These are phyloP conservation scores for Astreopora myriophthalma DNA, from an alignment of 64 coral and sea anemone genomes.

Conservation along the genomic window DNA sequence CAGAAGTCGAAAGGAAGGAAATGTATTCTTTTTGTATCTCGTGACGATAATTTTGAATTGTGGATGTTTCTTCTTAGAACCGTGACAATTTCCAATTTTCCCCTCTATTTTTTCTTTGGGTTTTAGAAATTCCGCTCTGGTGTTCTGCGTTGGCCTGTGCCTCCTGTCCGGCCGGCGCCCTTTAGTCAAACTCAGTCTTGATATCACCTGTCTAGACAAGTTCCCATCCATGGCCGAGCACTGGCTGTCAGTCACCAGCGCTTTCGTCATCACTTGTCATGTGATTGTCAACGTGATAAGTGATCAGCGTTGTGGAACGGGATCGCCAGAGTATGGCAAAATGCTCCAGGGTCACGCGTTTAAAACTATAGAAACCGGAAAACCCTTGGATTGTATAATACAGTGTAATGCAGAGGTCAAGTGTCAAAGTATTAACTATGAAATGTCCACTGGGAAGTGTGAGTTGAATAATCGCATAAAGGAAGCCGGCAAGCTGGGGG, in stretches of 20 bases:
- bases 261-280: not conserved
- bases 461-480: not conserved
- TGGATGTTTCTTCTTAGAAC: too few relatives aligned
- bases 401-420: not conserved
- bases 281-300: not conserved
- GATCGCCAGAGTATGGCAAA: not conserved
- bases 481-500: not conserved
- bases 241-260: not conserved
- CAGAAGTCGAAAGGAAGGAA: too few relatives aligned
- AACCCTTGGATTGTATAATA: not conserved
- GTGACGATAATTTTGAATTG: too few relatives aligned
- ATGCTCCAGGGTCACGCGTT: slow-evolving; percentile 17
- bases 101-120: too few relatives aligned
- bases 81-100: too few relatives aligned
- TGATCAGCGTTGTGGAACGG: not conserved
- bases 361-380: not conserved
- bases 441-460: not conserved
- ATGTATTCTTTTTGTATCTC: too few relatives aligned
- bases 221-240: not conserved
- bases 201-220: not conserved
- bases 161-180: too few relatives aligned
- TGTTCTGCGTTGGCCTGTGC: too few relatives aligned
- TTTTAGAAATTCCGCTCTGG: too few relatives aligned
- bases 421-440: slow-evolving; percentile 19
- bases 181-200: not conserved